phyloP scores from a whole-genome alignment of 2,888 invertebrate species.

The Endomychus coccineus region DNA sequence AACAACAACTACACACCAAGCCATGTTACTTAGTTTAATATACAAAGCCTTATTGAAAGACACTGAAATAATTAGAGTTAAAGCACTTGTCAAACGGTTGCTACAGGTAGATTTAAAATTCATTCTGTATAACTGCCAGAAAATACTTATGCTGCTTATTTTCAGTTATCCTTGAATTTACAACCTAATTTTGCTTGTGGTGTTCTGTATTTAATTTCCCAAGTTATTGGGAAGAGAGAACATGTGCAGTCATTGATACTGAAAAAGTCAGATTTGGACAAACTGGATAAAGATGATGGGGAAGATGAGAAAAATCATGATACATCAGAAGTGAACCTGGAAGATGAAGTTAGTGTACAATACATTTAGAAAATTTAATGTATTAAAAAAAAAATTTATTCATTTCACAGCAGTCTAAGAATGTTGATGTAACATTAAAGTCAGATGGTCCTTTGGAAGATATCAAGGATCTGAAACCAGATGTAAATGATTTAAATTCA shows the following conservation, averaged over 20 bases:
- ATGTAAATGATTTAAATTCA: conserved; percentile 25
- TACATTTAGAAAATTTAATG: no score
- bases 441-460: no score
- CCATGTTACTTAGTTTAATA: conserved; percentile 78
- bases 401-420: no score
- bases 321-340: neutral
- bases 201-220: conserved; percentile 70
- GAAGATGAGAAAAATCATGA: conserved; percentile 23
- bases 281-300: conserved; percentile 25
- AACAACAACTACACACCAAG: conserved; percentile 59
- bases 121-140: neutral
- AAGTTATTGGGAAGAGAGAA: conserved; percentile 47
- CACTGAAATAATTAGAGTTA: conserved; percentile 58
- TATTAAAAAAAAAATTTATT: conserved; percentile 24
- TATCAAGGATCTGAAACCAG: conserved; percentile 33
- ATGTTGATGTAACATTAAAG: no score
- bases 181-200: conserved; percentile 76
- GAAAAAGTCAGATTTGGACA: conserved; percentile 26
- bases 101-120: conserved; percentile 50
- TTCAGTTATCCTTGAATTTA: conserved; percentile 59
- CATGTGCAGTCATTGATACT: conserved; percentile 31
- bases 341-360: conserved; percentile 31
- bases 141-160: conserved; percentile 9
- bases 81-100: conserved; percentile 80
- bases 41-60: conserved; percentile 82